Evolutionary conservation across 92 coral and sea anemone species (phyloP), one percentile per base, ranked within the genome.

Genomic region (Phymanthus crucifer): DNA sequence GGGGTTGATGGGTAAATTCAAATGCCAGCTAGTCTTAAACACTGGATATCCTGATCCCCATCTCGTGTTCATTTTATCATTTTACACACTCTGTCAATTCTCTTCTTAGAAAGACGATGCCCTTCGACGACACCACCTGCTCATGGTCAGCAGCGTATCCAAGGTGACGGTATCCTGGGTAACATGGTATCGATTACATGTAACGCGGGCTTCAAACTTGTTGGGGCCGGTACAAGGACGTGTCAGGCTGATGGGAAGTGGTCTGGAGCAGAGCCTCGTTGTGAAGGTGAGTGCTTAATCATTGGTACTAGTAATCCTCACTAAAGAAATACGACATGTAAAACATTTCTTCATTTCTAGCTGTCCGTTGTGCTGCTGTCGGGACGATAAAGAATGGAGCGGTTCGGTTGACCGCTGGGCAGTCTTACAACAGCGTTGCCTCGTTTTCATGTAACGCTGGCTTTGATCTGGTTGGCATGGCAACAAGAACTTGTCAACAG

Each of bases 181-280:
- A 95, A 95, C 89, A 78, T 88, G 9, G 87, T 89, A 31, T 64
- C 86, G 23, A 87, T 93, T 81, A 75, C 71, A 8, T 95, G 98
- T 71, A 77, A 82, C 45, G 86, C 83, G 35, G 99, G 96, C 54
- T 89, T 81, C 74, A 91, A 92, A 65, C 54, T 89, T 31, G 47
- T 85, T 37, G 84, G 99, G 38, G 70, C 94, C 21, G 57, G 84
- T 40, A 78, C 85, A n/a, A 89, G 99, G 71, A 86, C 80, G 36
- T 95, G 99, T 70, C 87, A 72, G 34, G 98, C 95, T 3, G 84
- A 95, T 80, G 93, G 98, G 4, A 79, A 85, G 48, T 95, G 99
- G 99, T 93, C 99, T n/a, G 99, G 99, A 23, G 74, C 80, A 23
- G 94, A 95, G 87, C 98, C 99, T 21, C 87, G 79, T 27, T 95